phyloP scores from a whole-genome alignment of 2,888 invertebrate genomes.

The Acholoe squamosa region DNA sequence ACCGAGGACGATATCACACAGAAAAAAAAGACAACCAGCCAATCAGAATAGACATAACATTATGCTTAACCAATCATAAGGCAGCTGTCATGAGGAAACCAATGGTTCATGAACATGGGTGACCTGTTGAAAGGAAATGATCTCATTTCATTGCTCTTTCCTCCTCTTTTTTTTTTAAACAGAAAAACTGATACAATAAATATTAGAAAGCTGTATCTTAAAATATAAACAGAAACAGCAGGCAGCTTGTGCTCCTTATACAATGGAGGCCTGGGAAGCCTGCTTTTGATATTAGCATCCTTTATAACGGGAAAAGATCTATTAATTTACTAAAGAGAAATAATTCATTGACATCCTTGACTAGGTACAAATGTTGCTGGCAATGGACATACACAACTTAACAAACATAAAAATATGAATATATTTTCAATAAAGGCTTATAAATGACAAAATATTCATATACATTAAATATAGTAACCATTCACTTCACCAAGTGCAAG shows the following conservation, averaged over 20 bases:
- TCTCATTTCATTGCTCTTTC: neutral
- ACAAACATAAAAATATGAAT: no score
- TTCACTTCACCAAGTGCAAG: neutral
- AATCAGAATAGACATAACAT: conserved; percentile 21
- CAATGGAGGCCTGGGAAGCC: no score
- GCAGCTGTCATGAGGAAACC: neutral
- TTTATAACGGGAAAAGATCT: no score
- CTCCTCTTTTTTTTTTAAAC: neutral
- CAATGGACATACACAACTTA: no score
- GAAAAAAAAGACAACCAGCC: conserved; percentile 35
- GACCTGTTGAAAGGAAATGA: neutral
- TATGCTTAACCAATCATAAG: neutral
- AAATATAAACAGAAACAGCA: neutral
- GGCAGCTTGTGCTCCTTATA: no score
- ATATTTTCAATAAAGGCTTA: no score
- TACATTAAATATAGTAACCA: no score
- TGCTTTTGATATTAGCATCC: no score
- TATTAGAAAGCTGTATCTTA: neutral
- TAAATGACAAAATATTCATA: no score
- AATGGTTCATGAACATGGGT: neutral
- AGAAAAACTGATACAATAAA: neutral
- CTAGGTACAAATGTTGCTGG: no score
- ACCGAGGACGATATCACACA: neutral
- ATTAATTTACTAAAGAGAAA: no score
- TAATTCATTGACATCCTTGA: no score